Evolutionary conservation across 2,113 vertebrate genomes (phyloP).

Genomic region (Ammodytes marinus): DNA sequence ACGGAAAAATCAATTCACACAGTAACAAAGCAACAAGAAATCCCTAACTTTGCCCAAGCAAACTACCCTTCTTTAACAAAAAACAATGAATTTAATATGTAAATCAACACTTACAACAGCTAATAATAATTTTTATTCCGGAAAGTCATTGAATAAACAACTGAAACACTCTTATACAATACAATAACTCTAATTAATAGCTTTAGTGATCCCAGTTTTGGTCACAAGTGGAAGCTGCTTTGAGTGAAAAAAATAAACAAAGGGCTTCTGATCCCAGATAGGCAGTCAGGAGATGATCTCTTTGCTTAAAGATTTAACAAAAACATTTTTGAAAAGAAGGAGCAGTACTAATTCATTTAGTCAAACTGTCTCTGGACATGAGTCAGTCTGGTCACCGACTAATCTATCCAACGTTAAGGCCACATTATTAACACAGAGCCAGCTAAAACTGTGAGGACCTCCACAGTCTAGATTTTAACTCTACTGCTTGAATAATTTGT

Average conservation of each 20-base stretch:
- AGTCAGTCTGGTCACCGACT: neutral
- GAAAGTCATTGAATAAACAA: neutral
- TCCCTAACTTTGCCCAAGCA: neutral
- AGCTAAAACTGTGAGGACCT: conserved; percentile 46
- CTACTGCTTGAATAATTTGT: conserved; percentile 78
- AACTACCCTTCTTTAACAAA: neutral
- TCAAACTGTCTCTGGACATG: neutral
- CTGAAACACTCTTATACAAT: neutral
- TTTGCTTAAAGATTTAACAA: neutral
- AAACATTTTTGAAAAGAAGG: neutral
- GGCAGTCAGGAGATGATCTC: neutral
- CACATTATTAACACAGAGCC: conserved; percentile 19
- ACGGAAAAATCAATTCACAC: neutral
- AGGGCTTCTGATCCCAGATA: neutral
- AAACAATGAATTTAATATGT: neutral
- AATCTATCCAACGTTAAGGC: conserved; percentile 23
- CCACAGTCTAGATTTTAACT: conserved; percentile 69
- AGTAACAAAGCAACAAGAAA: neutral
- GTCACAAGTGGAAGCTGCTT: neutral
- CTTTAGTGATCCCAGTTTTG: neutral
- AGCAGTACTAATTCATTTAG: neutral
- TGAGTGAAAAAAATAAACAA: neutral
- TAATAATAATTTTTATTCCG: neutral
- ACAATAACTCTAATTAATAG: neutral
- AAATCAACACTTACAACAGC: neutral